phyloP scores from a whole-genome alignment of 2,113 vertebrate genomes.

The Platysternon megacephalum region DNA sequence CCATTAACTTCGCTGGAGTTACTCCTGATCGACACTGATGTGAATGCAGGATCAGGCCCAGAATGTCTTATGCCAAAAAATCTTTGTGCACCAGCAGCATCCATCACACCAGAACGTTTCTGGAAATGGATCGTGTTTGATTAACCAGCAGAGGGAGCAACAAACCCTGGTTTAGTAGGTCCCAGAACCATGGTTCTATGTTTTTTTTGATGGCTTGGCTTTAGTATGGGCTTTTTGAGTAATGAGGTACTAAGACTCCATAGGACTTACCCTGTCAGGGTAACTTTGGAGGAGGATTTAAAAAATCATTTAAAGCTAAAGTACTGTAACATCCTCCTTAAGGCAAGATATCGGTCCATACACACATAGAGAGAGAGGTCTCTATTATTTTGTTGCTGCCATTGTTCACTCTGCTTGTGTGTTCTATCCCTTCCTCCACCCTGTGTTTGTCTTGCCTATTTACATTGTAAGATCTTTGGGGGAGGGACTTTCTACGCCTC shows the following conservation, averaged over 20 bases:
- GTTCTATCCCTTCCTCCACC: neutral
- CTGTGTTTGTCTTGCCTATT: neutral
- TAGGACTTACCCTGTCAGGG: neutral
- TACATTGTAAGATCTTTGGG: neutral
- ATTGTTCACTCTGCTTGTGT: neutral
- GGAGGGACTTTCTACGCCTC: neutral
- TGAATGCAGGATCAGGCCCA: neutral
- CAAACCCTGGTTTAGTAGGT: neutral
- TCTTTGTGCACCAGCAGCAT: rapidly evolving
- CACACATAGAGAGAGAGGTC: neutral
- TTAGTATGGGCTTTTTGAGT: neutral
- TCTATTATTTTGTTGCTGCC: rapidly evolving
- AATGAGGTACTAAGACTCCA: rapidly evolving
- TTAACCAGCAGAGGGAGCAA: conserved; percentile 32
- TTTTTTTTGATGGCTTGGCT: neutral
- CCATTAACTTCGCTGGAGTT: neutral
- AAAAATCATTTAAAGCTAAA: neutral
- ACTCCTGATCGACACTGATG: rapidly evolving
- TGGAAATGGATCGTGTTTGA: rapidly evolving
- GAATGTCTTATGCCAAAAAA: neutral
- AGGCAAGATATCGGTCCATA: neutral
- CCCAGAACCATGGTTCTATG: rapidly evolving
- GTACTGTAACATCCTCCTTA: neutral
- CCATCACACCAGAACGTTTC: rapidly evolving
- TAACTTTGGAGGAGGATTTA: neutral